Evolutionary conservation across 2,797 vertebrate genomes (phyloP).

Genomic region (Valencia hispanica): DNA sequence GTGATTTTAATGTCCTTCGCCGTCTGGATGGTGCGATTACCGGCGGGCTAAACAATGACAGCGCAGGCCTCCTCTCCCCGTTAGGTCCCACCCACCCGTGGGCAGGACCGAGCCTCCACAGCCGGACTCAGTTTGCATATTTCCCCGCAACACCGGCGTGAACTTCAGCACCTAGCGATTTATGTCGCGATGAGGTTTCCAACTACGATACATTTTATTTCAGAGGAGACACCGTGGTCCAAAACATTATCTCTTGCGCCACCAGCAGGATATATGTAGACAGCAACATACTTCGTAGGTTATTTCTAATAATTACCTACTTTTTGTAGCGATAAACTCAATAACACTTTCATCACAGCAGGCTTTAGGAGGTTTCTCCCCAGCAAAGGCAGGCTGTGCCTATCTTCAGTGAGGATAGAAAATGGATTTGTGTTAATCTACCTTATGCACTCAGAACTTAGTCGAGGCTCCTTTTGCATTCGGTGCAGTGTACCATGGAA

Average conservation of each 20-base stretch:
- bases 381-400: no score
- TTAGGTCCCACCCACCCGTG: constrained; percentile 53
- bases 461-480: no score
- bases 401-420: no score
- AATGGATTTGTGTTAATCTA: no score
- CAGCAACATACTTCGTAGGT: not conserved
- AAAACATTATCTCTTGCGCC: not conserved
- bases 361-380: no score
- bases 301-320: not conserved
- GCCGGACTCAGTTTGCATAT: not conserved
- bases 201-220: not conserved
- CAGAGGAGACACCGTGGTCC: not conserved
- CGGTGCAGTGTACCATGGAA: no score
- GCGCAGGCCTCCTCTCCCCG: constrained; percentile 24
- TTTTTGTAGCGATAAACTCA: not conserved
- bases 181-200: not conserved
- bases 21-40: not conserved
- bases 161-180: not conserved
- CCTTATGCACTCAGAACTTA: no score
- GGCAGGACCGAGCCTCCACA: constrained; percentile 11
- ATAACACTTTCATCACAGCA: not conserved
- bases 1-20: not conserved
- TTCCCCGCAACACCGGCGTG: no score
- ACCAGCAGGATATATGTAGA: no score
- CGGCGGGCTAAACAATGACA: not conserved